These are phyloP conservation scores for Apamea anceps DNA, from an alignment of 2,888 invertebrate species.

Conservation along the genomic window DNA sequence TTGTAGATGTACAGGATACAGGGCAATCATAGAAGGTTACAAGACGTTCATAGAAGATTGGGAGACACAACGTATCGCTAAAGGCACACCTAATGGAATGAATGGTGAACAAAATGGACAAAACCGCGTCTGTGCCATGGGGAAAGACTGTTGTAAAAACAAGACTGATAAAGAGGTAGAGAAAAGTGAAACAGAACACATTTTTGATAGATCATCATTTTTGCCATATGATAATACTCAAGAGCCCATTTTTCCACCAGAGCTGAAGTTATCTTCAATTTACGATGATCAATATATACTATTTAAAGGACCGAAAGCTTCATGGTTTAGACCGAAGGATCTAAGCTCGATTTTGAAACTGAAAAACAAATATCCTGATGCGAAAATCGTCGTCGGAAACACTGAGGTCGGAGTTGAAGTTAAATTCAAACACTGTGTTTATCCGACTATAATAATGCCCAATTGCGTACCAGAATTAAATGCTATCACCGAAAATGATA, in stretches of 20 bases:
- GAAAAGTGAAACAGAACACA: conserved; percentile 87
- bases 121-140: conserved; percentile 89
- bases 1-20: conserved; percentile 96
- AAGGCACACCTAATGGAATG: conserved; percentile 64
- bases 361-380: conserved; percentile 92
- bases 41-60: conserved; percentile 94
- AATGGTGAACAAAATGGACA: conserved; percentile 66
- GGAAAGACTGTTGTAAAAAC: conserved; percentile 92
- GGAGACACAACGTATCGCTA: conserved; percentile 88
- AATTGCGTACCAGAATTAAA: conserved; percentile 95
- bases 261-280: conserved; percentile 91
- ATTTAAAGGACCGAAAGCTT: conserved; percentile 88
- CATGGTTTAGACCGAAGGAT: conserved; percentile 93
- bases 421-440: conserved; percentile 94
- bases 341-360: conserved; percentile 91
- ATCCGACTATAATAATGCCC: conserved; percentile 95
- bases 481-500: conserved; percentile 88
- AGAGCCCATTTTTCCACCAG: conserved; percentile 96
- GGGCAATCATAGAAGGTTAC: conserved; percentile 96
- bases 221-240: conserved; percentile 93
- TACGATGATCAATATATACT: conserved; percentile 90
- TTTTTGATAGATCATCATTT: conserved; percentile 92
- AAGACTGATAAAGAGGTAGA: conserved; percentile 75
- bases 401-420: conserved; percentile 96
- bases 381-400: conserved; percentile 95